These are phyloP conservation scores for Deroplatys truncata DNA, from an alignment of 2,888 invertebrate genomes.

Conservation along the genomic window DNA sequence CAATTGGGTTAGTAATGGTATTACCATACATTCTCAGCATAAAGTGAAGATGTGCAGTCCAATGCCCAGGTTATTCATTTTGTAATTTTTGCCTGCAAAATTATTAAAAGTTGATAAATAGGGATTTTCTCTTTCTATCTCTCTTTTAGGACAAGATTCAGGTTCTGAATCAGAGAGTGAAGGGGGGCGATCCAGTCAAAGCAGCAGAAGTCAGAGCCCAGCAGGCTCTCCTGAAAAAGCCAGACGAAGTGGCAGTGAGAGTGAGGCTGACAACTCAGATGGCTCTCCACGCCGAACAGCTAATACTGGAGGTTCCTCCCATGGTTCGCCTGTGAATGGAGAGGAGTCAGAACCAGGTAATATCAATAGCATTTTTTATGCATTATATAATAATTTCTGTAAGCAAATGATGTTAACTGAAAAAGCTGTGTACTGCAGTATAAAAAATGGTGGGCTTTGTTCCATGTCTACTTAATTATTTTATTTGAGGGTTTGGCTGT, in stretches of 20 bases:
- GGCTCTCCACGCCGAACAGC: slow-evolving; percentile 10
- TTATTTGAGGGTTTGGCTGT: too few species aligned
- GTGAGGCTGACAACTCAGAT: slow-evolving; percentile 32
- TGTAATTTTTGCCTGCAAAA: too few species aligned
- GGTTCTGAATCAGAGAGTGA: slow-evolving; percentile 47
- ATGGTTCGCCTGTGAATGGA: slow-evolving; percentile 12
- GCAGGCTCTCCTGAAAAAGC: slow-evolving; percentile 42
- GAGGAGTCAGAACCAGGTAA: slow-evolving; percentile 7
- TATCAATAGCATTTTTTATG: background rate
- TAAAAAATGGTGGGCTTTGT: too few species aligned
- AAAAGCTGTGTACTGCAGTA: too few species aligned
- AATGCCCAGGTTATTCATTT: too few species aligned
- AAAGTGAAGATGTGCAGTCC: too few species aligned
- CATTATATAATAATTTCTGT: too few species aligned
- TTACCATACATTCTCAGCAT: too few species aligned
- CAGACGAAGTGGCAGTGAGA: slow-evolving; percentile 42
- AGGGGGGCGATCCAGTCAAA: slow-evolving; percentile 42
- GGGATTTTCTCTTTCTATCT: background rate
- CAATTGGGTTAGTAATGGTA: too few species aligned
- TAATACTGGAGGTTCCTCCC: slow-evolving; percentile 16
- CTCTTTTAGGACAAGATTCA: slow-evolving; percentile 22
- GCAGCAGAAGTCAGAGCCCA: slow-evolving; percentile 46
- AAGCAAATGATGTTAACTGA: too few species aligned
- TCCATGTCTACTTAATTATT: too few species aligned
- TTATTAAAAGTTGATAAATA: too few species aligned